Conservation (phyloP, 2,113 vertebrate species). For the Typhlomys cinereus region DNA sequence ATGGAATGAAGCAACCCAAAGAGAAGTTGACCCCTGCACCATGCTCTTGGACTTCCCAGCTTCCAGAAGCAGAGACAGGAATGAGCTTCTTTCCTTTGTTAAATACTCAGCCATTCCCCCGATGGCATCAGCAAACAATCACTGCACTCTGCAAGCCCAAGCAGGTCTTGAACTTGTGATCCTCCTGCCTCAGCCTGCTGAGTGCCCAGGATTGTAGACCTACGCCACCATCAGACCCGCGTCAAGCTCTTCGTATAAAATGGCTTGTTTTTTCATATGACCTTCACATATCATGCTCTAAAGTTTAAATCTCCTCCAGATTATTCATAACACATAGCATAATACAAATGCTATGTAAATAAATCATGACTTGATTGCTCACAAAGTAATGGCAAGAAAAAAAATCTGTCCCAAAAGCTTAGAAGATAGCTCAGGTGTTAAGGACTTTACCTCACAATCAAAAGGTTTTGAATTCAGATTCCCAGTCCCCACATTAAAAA, state of each 20-base stretch:
- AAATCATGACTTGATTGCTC: background rate
- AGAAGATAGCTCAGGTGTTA: too few relatives aligned
- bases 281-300: background rate
- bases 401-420: background rate
- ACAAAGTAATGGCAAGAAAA: background rate
- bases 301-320: background rate
- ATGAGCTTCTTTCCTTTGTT: background rate
- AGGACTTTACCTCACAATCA: too few relatives aligned
- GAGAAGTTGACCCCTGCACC: too few relatives aligned
- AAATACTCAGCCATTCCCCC: background rate
- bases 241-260: background rate
- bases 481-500: too few relatives aligned
- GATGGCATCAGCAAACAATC: background rate
- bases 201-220: too few relatives aligned
- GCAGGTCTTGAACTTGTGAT: too few relatives aligned
- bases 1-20: background rate
- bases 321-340: too few relatives aligned
- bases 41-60: background rate
- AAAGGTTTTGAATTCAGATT: too few relatives aligned
- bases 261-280: background rate
- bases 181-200: too few relatives aligned
- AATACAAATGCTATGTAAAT: background rate
- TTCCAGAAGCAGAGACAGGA: background rate
- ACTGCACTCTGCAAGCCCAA: background rate
- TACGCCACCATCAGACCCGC: too few relatives aligned